Evolutionary conservation across 1,140 invertebrate species (phyloP).

Genomic region (Saccostrea glomerata): DNA sequence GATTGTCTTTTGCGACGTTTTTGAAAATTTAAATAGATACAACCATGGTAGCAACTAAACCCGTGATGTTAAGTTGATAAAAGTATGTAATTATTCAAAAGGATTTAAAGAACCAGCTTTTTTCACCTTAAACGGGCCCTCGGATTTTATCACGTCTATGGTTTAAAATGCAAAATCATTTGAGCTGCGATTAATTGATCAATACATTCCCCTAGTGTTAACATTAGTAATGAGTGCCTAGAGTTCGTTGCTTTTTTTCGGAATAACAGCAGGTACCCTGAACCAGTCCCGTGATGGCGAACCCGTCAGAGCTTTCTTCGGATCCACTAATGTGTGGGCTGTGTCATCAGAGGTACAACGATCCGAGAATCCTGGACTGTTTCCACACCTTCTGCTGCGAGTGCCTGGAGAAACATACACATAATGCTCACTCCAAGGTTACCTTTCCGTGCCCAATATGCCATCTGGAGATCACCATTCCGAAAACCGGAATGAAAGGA

Average conservation of each 20-base stretch:
- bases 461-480: slow-evolving; percentile 46
- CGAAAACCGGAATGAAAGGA: slow-evolving; percentile 51
- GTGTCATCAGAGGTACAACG: slow-evolving; percentile 51
- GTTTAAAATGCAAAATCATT: slow-evolving; percentile 35
- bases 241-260: neutral
- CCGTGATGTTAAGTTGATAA: neutral
- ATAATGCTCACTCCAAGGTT: slow-evolving; percentile 42
- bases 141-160: slow-evolving; percentile 17
- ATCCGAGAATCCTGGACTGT: slow-evolving; percentile 53
- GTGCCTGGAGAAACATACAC: slow-evolving; percentile 51
- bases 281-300: neutral
- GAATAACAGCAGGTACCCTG: neutral
- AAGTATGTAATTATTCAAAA: neutral
- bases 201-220: slow-evolving; percentile 34
- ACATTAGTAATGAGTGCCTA: slow-evolving; percentile 27
- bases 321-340: slow-evolving; percentile 53
- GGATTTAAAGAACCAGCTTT: slow-evolving; percentile 5
- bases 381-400: slow-evolving; percentile 56
- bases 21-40: slow-evolving; percentile 28
- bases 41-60: slow-evolving; percentile 5
- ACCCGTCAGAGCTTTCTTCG: neutral
- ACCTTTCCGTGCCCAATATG: slow-evolving; percentile 56
- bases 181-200: slow-evolving; percentile 44
- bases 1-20: neutral
- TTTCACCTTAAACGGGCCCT: slow-evolving; percentile 22